Evolutionary conservation across 2,797 vertebrate genomes (phyloP).

Genomic region (Typhlichthys subterraneus): DNA sequence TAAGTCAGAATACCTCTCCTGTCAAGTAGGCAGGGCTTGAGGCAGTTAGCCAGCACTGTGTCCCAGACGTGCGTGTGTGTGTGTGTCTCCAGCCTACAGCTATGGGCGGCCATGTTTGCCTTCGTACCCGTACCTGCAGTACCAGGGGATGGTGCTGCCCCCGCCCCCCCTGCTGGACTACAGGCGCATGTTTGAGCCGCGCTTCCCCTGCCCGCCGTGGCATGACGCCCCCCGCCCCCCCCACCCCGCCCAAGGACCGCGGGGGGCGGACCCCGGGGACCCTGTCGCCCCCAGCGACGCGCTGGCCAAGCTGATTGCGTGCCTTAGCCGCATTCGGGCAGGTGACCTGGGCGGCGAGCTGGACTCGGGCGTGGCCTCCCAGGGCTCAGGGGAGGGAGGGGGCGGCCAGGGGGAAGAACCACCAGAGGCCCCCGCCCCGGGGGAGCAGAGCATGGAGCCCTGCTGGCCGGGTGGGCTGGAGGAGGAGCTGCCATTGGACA

Average conservation of each 20-base stretch:
- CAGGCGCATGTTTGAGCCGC: slow-evolving; percentile 77
- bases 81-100: slow-evolving; percentile 64
- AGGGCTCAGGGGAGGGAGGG: slow-evolving; percentile 42
- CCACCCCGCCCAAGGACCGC: slow-evolving; percentile 36
- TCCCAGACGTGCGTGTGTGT: no score
- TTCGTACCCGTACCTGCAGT: slow-evolving; percentile 78
- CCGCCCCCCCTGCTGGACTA: slow-evolving; percentile 70
- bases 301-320: slow-evolving; percentile 76
- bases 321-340: slow-evolving; percentile 70
- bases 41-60: no score
- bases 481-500: slow-evolving; percentile 66
- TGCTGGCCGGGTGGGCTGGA: slow-evolving; percentile 59
- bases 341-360: slow-evolving; percentile 39
- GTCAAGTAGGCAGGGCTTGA: no score
- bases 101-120: slow-evolving; percentile 66
- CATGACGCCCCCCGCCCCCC: slow-evolving; percentile 55
- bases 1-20: no score
- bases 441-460: slow-evolving; percentile 25
- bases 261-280: slow-evolving; percentile 72
- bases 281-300: slow-evolving; percentile 78
- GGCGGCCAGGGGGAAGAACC: slow-evolving; percentile 55
- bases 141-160: slow-evolving; percentile 73
- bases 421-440: slow-evolving; percentile 21
- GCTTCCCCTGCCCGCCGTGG: slow-evolving; percentile 58
- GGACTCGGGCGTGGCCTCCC: slow-evolving; percentile 72